Evolutionary conservation across 2,888 invertebrate genomes (phyloP), one percentile per base, ranked within the genome.

Genomic region (Imbricaverruca yamaguchii): DNA sequence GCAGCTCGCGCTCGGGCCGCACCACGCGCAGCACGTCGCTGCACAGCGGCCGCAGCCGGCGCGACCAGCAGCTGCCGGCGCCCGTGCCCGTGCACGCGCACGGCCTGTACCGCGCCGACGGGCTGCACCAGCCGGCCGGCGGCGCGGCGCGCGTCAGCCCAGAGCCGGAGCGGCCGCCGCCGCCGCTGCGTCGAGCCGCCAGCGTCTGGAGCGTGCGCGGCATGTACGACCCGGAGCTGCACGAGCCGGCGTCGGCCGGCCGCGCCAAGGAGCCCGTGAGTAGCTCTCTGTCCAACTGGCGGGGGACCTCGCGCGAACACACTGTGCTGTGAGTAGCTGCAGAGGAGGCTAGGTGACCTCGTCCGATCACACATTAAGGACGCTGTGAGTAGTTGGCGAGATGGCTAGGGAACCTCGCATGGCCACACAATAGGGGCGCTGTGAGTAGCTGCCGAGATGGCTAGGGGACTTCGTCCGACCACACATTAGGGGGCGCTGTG

Each of bases 101-200:
- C 55, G 74, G 74, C 55, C 74, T 74, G 74, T 74, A 74, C 74
- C 74, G 74, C 55, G 74, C 74, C 74, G 74, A 74, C 53, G 74
- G 74, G 10, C 18, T 74, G 55, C 55, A 74, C 55, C 69, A 69
- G 15, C 11, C 69, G 15, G 13, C 15, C 39, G n/a, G n/a, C 69
- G 69, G 69, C 15, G 12, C 10, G 65, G 65, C 18, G 39, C 53
- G 59, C 12, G 7, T 15, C 59, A 59, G 59, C 59, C 59, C 59
- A 1, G 59, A 8, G 21, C 0, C 39, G 7, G 74, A 74, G 21
- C 55, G 21, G 0, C 21, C 11, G 53, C 13, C 55, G 15, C 13
- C 53, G 21, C 74, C 74, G 53, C 55, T 55, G 74, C 74, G 53
- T 1, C 39, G 69, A 21, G 55, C 21, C 21, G 18, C 74, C 18